phyloP scores from a whole-genome alignment of 2,797 vertebrate species.

The Serranus cabrilla region DNA sequence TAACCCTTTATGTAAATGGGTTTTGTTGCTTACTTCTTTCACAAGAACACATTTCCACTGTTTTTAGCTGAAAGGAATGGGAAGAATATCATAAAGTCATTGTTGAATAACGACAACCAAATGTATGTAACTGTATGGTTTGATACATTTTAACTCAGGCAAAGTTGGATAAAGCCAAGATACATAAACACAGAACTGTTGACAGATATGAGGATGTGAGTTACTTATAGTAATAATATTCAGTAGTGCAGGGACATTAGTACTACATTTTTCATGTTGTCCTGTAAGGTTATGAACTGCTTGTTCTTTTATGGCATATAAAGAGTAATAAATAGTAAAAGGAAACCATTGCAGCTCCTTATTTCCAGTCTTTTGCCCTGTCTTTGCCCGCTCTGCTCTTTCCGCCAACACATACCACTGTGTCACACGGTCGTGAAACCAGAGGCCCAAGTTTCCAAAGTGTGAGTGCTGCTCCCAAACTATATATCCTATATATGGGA shows the following conservation, averaged over 20 bases:
- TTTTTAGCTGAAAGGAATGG: background rate
- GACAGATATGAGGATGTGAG: background rate
- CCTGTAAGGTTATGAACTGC: background rate
- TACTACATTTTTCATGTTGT: no score
- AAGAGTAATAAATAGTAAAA: background rate
- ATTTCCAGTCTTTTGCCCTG: no score
- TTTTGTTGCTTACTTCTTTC: conserved; percentile 3
- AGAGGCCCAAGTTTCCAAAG: conserved; percentile 34
- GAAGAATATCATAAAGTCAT: background rate
- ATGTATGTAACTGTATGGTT: background rate
- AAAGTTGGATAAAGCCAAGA: background rate
- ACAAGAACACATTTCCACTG: background rate
- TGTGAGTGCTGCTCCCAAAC: conserved; percentile 11
- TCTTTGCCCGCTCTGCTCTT: conserved; percentile 15
- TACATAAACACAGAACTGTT: background rate
- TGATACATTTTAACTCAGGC: background rate
- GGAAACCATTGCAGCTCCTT: no score
- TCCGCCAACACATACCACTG: conserved; percentile 4
- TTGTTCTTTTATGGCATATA: background rate
- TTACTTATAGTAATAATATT: background rate
- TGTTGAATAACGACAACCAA: conserved; percentile 4
- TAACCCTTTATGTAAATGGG: background rate
- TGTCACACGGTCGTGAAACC: conserved; percentile 27
- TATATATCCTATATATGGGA: conserved; percentile 34
- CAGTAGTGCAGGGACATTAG: background rate